Evolutionary conservation across 2,888 invertebrate species (phyloP).

Genomic region (Orchesella flavescens): DNA sequence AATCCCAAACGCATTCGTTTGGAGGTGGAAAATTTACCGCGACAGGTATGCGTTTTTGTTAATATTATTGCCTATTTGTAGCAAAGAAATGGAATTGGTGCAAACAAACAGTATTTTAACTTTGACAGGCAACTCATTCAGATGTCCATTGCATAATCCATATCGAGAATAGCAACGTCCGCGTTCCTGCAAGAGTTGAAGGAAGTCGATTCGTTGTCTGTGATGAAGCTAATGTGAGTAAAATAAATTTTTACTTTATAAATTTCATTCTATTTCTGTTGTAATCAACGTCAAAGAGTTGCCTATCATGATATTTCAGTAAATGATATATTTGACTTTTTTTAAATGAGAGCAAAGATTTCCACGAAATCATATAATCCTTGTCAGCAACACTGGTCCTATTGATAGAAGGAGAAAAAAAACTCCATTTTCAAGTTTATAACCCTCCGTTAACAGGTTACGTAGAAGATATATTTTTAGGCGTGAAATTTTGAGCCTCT

Average conservation of each 20-base stretch:
- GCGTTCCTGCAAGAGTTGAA: slow-evolving; percentile 89
- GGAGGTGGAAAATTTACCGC: slow-evolving; percentile 92
- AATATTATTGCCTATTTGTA: background rate
- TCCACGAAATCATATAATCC: too few species aligned
- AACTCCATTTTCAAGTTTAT: too few species aligned
- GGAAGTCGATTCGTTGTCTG: slow-evolving; percentile 87
- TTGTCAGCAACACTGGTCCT: too few species aligned
- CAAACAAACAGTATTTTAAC: background rate
- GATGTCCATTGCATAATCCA: slow-evolving; percentile 93
- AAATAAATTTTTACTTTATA: background rate
- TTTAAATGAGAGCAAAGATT: too few species aligned
- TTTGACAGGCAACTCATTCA: slow-evolving; percentile 82
- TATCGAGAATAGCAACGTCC: slow-evolving; percentile 91
- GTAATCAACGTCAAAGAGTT: too few species aligned
- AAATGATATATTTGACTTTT: too few species aligned
- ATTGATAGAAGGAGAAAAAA: too few species aligned
- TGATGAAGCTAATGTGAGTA: slow-evolving; percentile 87
- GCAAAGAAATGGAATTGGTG: background rate
- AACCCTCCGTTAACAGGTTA: too few species aligned
- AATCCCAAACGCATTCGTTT: slow-evolving; percentile 90
- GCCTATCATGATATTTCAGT: too few species aligned
- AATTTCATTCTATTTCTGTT: too few species aligned
- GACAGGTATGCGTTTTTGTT: slow-evolving; percentile 77
- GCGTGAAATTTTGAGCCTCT: too few species aligned
- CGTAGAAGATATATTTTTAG: too few species aligned